Evolutionary conservation across 2,797 vertebrate species (phyloP).

Genomic region (Xerus rutilus): DNA sequence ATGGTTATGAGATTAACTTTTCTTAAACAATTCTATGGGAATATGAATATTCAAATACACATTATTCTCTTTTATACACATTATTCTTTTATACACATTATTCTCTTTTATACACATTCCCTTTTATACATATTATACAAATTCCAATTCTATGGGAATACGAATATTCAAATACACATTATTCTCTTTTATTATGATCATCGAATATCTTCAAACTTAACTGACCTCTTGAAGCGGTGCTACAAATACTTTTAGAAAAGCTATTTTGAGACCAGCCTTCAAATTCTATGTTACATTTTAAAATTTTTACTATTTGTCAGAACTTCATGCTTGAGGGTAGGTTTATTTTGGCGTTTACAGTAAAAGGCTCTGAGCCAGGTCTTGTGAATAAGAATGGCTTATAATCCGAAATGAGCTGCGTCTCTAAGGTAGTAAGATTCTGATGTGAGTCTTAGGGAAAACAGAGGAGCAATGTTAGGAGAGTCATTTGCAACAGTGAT

Average conservation of each 20-base stretch:
- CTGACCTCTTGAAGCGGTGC: not conserved
- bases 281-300: not conserved
- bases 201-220: not conserved
- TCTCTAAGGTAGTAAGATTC: not conserved
- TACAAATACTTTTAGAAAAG: slow-evolving; percentile 51
- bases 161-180: too few relatives aligned
- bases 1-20: not conserved
- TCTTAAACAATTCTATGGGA: not conserved
- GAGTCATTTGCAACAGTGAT: not conserved
- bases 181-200: not conserved
- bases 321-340: not conserved
- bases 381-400: not conserved
- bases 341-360: not conserved
- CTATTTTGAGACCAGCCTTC: slow-evolving; percentile 18
- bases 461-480: not conserved
- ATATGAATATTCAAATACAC: not conserved
- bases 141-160: too few relatives aligned
- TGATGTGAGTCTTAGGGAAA: not conserved
- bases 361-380: not conserved
- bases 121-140: too few relatives aligned
- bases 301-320: not conserved
- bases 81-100: too few relatives aligned
- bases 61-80: not conserved
- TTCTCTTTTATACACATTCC: too few relatives aligned
- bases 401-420: not conserved